These are phyloP conservation scores for Peromyscus maniculatus DNA, from an alignment of 2,113 vertebrate genomes.

Conservation along the genomic window DNA sequence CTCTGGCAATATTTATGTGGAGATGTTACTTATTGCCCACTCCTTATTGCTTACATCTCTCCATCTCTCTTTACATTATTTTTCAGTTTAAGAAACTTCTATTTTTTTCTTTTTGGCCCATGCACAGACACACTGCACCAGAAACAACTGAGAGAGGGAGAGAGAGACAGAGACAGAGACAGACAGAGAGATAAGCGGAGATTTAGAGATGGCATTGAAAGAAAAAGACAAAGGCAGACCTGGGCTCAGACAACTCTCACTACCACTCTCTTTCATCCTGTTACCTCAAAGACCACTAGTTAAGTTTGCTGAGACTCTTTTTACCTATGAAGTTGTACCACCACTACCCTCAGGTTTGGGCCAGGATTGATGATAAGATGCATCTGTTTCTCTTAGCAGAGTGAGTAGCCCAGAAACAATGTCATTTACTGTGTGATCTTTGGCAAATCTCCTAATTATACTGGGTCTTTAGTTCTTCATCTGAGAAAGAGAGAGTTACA, in stretches of 20 bases:
- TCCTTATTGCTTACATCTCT: background rate
- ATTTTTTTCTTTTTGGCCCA: background rate
- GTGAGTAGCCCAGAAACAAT: background rate
- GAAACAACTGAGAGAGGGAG: background rate
- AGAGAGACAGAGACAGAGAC: no score
- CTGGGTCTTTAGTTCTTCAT: background rate
- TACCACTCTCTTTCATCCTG: background rate
- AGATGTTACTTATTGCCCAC: background rate
- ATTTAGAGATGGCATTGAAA: background rate
- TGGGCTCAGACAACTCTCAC: background rate
- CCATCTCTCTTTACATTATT: background rate
- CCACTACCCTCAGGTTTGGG: background rate
- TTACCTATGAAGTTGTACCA: background rate
- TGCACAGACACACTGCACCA: background rate
- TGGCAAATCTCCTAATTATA: background rate
- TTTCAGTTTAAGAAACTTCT: background rate
- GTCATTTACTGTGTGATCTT: background rate
- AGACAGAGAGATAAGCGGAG: no score
- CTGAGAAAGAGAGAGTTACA: constrained; percentile 12
- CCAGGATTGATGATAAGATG: background rate
- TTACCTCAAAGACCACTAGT: background rate
- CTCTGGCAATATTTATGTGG: background rate
- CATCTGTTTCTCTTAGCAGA: background rate
- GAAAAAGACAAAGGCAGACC: background rate
- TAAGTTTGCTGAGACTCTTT: background rate